phyloP scores from a whole-genome alignment of 2,797 vertebrate species.

The Lepus townsendii region DNA sequence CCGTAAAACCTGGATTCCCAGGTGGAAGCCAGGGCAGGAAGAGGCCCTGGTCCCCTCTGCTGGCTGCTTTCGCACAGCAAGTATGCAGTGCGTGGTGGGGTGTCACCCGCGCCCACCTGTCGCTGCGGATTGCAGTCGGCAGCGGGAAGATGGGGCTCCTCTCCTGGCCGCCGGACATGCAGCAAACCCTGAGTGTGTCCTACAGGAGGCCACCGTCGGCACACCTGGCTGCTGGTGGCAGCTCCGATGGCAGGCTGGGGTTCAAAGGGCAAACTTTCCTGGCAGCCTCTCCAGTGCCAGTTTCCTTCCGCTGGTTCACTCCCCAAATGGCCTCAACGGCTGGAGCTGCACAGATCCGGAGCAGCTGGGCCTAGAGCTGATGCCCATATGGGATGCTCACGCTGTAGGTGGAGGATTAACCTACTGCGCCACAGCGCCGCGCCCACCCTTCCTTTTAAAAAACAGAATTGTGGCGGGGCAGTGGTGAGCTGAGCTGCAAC shows the following conservation, averaged over 20 bases:
- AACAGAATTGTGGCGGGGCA: neutral
- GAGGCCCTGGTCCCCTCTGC: neutral
- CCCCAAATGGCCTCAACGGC: no score
- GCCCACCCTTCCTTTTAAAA: neutral
- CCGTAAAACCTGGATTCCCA: neutral
- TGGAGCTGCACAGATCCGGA: no score
- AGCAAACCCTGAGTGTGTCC: neutral
- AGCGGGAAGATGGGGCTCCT: neutral
- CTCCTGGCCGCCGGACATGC: neutral
- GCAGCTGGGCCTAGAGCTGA: no score
- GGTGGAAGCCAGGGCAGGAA: neutral
- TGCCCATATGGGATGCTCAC: no score
- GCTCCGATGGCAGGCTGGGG: neutral
- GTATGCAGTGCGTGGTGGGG: rapidly evolving
- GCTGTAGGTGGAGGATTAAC: no score
- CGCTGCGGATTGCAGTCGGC: neutral
- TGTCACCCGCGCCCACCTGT: neutral
- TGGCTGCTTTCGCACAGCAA: neutral
- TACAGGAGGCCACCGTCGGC: rapidly evolving
- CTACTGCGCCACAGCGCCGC: no score
- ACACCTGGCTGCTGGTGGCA: neutral
- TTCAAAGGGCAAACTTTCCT: neutral
- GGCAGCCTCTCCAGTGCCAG: neutral
- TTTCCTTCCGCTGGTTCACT: no score
- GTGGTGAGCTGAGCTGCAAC: neutral